Evolutionary conservation across 2,888 invertebrate species (phyloP), one percentile per base, ranked within the genome.

Genomic region (Drepanosiphum platanoidis): DNA sequence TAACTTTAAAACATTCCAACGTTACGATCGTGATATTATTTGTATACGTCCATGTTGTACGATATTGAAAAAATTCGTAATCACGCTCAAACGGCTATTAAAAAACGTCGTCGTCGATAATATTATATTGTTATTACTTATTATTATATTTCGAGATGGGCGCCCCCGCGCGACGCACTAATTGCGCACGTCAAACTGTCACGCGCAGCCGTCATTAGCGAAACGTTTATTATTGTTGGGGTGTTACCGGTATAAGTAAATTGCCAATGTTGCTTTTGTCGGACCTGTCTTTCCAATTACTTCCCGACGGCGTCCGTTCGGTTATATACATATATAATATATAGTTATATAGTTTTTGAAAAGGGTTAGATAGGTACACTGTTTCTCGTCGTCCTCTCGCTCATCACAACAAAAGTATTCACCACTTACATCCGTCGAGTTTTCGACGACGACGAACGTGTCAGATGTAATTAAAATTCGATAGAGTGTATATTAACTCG

Each of bases 251-350:
- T 13, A 3, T 36, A 39, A 2, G 74, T 64, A 75, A 83, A 83
- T 83, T 83, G 66, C 83, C 74, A 83, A 83, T 75, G 75, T 68
- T 75, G 64, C 66, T 74, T 27, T 27, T 74, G 58, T 83, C 66
- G 9, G 74, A 75, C 64, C 66, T 75, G 74, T 75, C 66, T 75
- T 34, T 46, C 46, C n/a, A 83, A 83, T 83, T 83, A 83, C 83
- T 75, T 68, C 34, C 32, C 34, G 34, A 75, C 75, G 30, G 27
- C 66, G 52, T 68, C 68, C 83, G n/a, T n/a, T n/a, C n/a, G n/a
- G n/a, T n/a, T n/a, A n/a, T n/a, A n/a, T n/a, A n/a, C n/a, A n/a
- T n/a, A n/a, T n/a, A n/a, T n/a, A n/a, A n/a, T n/a, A n/a, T n/a
- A n/a, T n/a, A 68, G 68, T 83, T 75, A 68, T 75, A 36, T 52